These are phyloP conservation scores for Meloidogyne floridensis DNA, from an alignment of 1,140 invertebrate genomes.

Conservation along the genomic window DNA sequence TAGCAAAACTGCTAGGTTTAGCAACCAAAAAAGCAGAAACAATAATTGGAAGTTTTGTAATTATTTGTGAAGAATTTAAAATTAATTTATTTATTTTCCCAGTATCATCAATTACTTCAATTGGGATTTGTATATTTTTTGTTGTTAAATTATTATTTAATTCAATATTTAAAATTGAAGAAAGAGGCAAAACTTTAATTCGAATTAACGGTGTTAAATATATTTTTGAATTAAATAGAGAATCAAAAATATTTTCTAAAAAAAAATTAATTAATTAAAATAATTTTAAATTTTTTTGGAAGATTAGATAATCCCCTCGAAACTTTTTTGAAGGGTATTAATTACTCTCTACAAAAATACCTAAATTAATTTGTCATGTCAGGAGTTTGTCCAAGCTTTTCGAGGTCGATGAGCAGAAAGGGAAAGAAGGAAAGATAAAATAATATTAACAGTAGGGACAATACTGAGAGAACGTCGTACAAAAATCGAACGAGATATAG, in stretches of 20 bases:
- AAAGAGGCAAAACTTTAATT: neutral
- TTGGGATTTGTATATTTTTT: constrained; percentile 13
- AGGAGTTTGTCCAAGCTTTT: no score
- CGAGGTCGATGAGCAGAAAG: no score
- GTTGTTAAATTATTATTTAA: neutral
- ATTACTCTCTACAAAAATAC: no score
- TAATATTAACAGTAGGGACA: no score
- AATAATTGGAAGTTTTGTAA: constrained; percentile 7
- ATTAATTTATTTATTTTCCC: constrained; percentile 16
- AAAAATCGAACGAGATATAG: no score
- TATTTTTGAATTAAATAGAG: constrained; percentile 13
- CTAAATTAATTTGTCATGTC: no score
- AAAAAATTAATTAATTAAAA: neutral
- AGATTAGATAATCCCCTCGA: no score
- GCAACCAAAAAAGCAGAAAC: constrained; percentile 32
- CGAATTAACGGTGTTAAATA: constrained; percentile 15
- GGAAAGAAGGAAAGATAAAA: no score
- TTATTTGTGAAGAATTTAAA: constrained; percentile 19
- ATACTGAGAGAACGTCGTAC: no score
- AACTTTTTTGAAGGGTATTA: no score
- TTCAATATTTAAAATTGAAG: constrained; percentile 14
- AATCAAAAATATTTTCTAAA: constrained; percentile 34
- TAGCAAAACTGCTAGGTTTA: constrained; percentile 26
- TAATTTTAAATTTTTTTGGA: neutral
- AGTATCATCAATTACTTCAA: constrained; percentile 32